Percentiles rank a stretch among this genome's conserved stretches.
Conservation (phyloP, 2,797 vertebrate species). For the Tenualosa ilisha region DNA sequence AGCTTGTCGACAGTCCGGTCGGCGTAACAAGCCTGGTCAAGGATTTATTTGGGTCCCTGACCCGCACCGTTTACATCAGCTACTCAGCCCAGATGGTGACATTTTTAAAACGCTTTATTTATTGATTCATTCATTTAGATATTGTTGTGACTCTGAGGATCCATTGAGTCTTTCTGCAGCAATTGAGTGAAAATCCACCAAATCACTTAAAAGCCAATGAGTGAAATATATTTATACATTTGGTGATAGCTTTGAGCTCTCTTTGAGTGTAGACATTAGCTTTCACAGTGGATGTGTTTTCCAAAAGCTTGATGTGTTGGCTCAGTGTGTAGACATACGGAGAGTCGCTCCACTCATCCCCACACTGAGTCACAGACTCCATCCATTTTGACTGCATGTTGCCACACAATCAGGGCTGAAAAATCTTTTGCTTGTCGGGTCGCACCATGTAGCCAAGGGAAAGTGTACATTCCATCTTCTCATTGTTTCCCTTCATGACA, state of each 20-base stretch:
- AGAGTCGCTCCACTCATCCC: not conserved
- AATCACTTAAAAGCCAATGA: not conserved
- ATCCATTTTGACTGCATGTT: conserved; percentile 5
- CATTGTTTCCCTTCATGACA: conserved; percentile 31
- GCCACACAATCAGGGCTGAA: conserved; percentile 12
- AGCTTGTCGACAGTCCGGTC: conserved; percentile 61
- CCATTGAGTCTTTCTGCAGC: not conserved
- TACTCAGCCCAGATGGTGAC: not conserved
- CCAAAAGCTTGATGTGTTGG: not conserved
- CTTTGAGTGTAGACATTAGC: not conserved
- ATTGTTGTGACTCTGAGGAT: not conserved
- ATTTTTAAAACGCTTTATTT: conserved; percentile 15
- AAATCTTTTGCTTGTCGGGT: not conserved
- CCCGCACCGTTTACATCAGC: conserved; percentile 48
- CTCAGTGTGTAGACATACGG: not conserved
- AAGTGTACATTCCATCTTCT: conserved; percentile 30
- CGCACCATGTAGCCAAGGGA: conserved; percentile 25
- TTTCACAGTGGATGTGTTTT: not conserved
- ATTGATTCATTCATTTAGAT: not conserved
- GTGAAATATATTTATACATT: not conserved
- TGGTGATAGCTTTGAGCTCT: not conserved
- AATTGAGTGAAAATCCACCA: not conserved
- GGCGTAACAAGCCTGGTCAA: conserved; percentile 67
- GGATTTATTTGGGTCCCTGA: conserved; percentile 49
- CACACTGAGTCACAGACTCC: not conserved